Evolutionary conservation across 2,113 vertebrate genomes (phyloP).

Genomic region (Eulacestoma nigropectus): DNA sequence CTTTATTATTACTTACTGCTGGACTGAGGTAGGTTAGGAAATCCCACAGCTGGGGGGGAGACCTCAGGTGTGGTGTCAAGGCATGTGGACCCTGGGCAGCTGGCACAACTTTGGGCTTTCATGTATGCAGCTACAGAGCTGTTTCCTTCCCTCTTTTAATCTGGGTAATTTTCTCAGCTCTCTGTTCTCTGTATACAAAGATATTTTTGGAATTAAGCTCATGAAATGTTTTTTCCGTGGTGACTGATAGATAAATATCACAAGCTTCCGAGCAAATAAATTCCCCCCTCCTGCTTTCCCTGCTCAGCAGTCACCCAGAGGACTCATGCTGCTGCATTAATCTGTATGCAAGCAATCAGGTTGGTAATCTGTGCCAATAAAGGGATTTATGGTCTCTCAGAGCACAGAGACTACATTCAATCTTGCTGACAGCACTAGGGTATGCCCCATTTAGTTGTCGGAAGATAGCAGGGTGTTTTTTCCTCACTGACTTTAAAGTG

Average conservation of each 20-base stretch:
- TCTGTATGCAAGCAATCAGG: constrained; percentile 14
- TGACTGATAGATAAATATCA: constrained; percentile 15
- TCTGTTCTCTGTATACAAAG: background rate
- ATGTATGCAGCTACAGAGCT: background rate
- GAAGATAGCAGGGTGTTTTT: background rate
- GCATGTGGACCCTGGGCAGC: background rate
- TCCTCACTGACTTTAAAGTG: background rate
- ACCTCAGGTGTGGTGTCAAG: background rate
- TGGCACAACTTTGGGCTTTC: background rate
- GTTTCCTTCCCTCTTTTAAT: background rate
- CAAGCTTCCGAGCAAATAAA: background rate
- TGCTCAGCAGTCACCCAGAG: background rate
- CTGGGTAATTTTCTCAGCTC: background rate
- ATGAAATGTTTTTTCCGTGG: background rate
- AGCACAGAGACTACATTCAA: background rate
- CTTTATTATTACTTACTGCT: background rate
- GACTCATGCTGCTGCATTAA: background rate
- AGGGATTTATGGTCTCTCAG: constrained; percentile 1
- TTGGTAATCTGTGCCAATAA: constrained; percentile 20
- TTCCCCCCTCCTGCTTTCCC: background rate
- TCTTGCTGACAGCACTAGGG: constrained; percentile 17
- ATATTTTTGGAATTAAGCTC: background rate
- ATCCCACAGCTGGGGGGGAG: background rate
- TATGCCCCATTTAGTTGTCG: background rate
- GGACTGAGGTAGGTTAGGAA: background rate